These are phyloP conservation scores for Temnothorax curvispinosus DNA, from an alignment of 1,140 invertebrate species.

Conservation along the genomic window DNA sequence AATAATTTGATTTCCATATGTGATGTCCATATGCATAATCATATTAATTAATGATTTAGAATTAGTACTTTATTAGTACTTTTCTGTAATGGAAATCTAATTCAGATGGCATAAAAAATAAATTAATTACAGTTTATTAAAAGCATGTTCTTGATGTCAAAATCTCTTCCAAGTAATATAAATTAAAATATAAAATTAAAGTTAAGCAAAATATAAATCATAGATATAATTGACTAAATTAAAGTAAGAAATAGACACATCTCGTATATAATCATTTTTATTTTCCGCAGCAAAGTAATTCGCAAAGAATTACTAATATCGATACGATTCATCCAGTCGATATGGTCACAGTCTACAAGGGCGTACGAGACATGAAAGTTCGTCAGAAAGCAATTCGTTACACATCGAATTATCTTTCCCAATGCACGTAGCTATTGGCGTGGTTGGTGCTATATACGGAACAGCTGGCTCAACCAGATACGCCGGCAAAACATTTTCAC, in stretches of 20 bases:
- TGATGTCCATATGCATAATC: background rate
- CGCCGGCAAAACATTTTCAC: constrained; percentile 69
- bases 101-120: background rate
- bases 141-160: background rate
- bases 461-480: constrained; percentile 57
- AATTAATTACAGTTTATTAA: background rate
- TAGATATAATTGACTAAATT: background rate
- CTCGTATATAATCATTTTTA: background rate
- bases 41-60: background rate
- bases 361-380: constrained; percentile 19
- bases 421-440: constrained; percentile 12
- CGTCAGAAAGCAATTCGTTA: constrained; percentile 57
- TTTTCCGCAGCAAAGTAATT: background rate
- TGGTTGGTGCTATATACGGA: constrained; percentile 17
- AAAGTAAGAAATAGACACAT: background rate
- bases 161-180: background rate
- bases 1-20: background rate
- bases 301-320: background rate
- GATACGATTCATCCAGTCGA: background rate
- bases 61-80: background rate
- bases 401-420: constrained; percentile 52
- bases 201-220: background rate
- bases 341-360: background rate
- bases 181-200: background rate
- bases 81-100: background rate